Evolutionary conservation across 2,888 invertebrate species (phyloP), one percentile per base, ranked within the genome.

Genomic region (Dyspetes luteomarginatus): DNA sequence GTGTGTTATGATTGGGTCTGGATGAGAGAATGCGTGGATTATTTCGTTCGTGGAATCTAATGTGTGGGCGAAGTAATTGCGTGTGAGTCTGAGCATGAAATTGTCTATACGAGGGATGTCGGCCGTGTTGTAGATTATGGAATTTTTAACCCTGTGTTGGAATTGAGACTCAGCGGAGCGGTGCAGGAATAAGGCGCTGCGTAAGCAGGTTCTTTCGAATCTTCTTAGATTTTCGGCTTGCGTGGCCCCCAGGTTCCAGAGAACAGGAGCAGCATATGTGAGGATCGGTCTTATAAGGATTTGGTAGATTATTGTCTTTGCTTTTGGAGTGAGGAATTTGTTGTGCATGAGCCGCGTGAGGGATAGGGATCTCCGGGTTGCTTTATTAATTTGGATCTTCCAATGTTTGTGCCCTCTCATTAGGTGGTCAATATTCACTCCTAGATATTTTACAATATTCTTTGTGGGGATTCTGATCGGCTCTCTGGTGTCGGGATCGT

Each of bases 301-400:
- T 60, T 58, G 52, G 26, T 85, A 85, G 5, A 78, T 68, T 0
- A 83, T 78, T 12, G 81, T 26, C 72, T 83, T 83, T 0, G 67
- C 69, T 43, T 22, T 75, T 0, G 9, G 26, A 0, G 82, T 41
- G 1, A 84, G 19, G n/a, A 56, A 60, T 30, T 74, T 80, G 1
- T 73, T 82, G 28, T 80, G 72, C 12, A 69, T 28, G 0, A 69
- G 26, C 4, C 45, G 15, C 1, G 24, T 2, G 0, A 69, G 17
- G 4, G 28, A 45, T 0, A 45, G 69, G 26, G 4, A 69, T 9
- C 56, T 12, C 1, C 15, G 2, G n/a, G 30, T 69, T 0, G 74
- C 74, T 74, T 77, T 77, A 7, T 30, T 9, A 2, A 80, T 17
- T 65, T 80, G 82, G 0, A 30, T 76, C 0, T 36, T 15, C 12